Percentiles rank a stretch among this genome's conserved stretches.
Evolutionary conservation across 2,113 vertebrate genomes (phyloP).

Genomic region (Calidris pugnax): DNA sequence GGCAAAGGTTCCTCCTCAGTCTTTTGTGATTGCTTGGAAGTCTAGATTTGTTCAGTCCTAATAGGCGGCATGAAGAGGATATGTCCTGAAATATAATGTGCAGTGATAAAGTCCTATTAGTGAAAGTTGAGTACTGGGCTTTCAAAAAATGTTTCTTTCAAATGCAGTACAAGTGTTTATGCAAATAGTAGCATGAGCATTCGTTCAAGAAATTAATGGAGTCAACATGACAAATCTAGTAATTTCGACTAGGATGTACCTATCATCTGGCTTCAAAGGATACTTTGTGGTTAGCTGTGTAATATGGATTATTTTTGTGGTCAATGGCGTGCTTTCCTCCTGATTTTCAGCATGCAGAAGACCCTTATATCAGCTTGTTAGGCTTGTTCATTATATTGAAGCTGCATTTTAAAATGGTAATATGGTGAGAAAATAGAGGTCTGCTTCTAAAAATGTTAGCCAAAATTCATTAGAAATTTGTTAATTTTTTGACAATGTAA

Average conservation of each 20-base stretch:
- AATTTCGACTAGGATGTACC: not conserved
- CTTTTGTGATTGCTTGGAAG: not conserved
- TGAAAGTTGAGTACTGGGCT: not conserved
- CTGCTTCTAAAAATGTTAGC: not conserved
- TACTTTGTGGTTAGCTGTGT: not conserved
- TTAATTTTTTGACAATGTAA: not conserved
- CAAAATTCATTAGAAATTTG: not conserved
- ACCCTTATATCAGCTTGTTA: not conserved
- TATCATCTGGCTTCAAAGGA: not conserved
- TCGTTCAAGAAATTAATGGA: not conserved
- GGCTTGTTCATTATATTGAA: not conserved
- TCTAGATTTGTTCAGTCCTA: not conserved
- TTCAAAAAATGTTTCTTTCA: not conserved
- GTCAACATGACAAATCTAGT: not conserved
- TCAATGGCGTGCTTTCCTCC: not conserved
- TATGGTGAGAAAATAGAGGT: not conserved
- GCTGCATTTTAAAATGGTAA: not conserved
- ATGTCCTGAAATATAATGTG: not conserved
- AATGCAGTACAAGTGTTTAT: not conserved
- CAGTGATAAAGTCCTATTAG: not conserved
- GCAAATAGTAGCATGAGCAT: not conserved
- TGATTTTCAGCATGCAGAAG: not conserved
- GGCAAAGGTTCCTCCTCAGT: not conserved
- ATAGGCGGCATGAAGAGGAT: not conserved
- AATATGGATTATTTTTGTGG: not conserved